Base-by-base conservation (phyloP, 2,888 invertebrate species). In the Liodrosophila aerea region DNA sequence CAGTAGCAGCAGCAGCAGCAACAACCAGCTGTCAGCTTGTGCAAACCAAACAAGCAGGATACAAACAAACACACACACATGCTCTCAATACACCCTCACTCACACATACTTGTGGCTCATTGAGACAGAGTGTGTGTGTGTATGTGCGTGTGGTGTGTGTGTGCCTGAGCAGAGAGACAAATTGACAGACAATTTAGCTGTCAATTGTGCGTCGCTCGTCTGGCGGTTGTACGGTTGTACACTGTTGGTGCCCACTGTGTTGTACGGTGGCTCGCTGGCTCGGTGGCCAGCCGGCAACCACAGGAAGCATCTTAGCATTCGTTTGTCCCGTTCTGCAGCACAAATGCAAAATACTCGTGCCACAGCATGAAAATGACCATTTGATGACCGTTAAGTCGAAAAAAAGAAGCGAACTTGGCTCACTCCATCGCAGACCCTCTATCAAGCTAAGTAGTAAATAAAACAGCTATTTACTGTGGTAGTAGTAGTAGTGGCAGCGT, bases 171-270 rank as follows among this genome's bases (percentile, higher is more conserved):
- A 70, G 80, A 65, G 70, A 78, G 80, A 83, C 85, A 81, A 81
- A 81, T 85, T 81, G 86, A 80, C 81, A 85, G 74, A 81, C 86
- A 81, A 85, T 83, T 85, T 76, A 73, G 69, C 83, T 83, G 85
- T 83, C 81, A 85, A 80, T 81, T 76, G 86, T 73, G 64, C 63
- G 60, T 66, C 65, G 64, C 58, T 56, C 30, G 70, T 53, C 74
- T 44, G 69, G 57, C 60, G 82, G 45, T 41, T 18, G 18, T 11
- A 52, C 53, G 70, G 27, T 51, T 44, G 59, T 45, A 34, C 27
- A 41, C 46, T 56, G 44, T 2, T 22, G 22, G 22, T 22, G 22
- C 9, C 3, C 36, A 9, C 15, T 36, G 16, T 8, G 37, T 47
- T 15, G 46, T 33, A 31, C 29, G 15, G 22, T 18, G 44, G 44